phyloP scores from a whole-genome alignment of 2,797 vertebrate species.

The Hafferia zeledoni region DNA sequence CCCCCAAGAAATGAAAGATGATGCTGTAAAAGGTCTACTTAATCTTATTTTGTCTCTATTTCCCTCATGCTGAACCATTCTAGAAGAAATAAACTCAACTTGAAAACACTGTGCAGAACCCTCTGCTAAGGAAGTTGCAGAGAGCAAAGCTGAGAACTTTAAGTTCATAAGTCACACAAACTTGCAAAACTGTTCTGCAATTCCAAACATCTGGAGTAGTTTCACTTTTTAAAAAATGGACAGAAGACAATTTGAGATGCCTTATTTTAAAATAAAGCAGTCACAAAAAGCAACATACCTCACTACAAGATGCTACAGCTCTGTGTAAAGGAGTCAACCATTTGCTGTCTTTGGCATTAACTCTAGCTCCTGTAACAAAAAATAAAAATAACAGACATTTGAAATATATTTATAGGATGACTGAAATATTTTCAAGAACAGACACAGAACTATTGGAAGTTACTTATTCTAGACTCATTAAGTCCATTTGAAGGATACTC shows the following conservation, averaged over 20 bases:
- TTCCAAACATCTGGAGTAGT: neutral
- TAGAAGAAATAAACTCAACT: neutral
- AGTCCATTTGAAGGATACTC: neutral
- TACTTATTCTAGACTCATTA: neutral
- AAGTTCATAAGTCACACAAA: neutral
- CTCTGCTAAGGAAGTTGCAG: neutral
- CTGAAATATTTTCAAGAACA: neutral
- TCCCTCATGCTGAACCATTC: neutral
- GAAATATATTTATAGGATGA: neutral
- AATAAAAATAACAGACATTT: conserved; percentile 44
- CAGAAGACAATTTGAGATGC: neutral
- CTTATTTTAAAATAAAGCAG: neutral
- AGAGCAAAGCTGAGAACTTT: neutral
- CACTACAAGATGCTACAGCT: conserved; percentile 97
- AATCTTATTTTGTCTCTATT: neutral
- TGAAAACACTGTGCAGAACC: neutral
- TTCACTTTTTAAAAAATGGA: neutral
- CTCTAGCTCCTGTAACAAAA: conserved; percentile 92
- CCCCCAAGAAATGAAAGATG: neutral
- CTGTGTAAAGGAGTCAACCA: conserved; percentile 99
- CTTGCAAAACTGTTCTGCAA: neutral
- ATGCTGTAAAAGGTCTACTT: neutral
- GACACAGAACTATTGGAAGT: neutral
- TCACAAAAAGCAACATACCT: conserved; percentile 81
- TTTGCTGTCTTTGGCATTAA: conserved; percentile 99